These are phyloP conservation scores for Siderastrea siderea DNA, from an alignment of 92 coral and sea anemone species.

Conservation along the genomic window DNA sequence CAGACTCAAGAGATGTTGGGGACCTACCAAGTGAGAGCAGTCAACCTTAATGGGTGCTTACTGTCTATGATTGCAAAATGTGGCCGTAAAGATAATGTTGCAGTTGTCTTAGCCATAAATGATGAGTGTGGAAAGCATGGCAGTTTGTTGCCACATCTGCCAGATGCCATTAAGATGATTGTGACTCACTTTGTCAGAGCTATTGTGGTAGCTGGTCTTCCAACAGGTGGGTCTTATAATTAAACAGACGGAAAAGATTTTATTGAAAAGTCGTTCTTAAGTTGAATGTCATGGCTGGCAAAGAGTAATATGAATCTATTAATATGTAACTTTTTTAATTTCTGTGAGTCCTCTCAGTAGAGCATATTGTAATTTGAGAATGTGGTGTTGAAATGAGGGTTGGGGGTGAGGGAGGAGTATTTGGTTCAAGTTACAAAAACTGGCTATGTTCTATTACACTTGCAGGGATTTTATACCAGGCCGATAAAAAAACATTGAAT, in stretches of 20 bases:
- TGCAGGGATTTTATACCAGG: too few species aligned
- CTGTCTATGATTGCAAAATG: neutral
- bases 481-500: too few species aligned
- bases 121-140: neutral
- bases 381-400: too few species aligned
- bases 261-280: neutral
- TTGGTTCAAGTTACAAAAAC: too few species aligned
- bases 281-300: too few species aligned
- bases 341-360: too few species aligned
- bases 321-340: too few species aligned
- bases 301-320: too few species aligned
- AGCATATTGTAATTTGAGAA: too few species aligned
- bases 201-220: constrained; percentile 25
- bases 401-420: too few species aligned
- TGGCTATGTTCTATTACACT: too few species aligned
- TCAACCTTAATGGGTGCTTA: constrained; percentile 26
- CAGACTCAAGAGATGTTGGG: neutral
- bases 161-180: neutral
- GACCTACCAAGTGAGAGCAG: neutral
- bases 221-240: constrained; percentile 2
- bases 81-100: constrained; percentile 6
- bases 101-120: constrained; percentile 11
- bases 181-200: constrained; percentile 2
- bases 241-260: neutral
- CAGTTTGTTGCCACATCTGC: neutral